A percentile compares a stretch with the other conserved stretches of the same genome.
Evolutionary conservation across 2,797 vertebrate species (phyloP).

Genomic region (Discoglossus pictus): DNA sequence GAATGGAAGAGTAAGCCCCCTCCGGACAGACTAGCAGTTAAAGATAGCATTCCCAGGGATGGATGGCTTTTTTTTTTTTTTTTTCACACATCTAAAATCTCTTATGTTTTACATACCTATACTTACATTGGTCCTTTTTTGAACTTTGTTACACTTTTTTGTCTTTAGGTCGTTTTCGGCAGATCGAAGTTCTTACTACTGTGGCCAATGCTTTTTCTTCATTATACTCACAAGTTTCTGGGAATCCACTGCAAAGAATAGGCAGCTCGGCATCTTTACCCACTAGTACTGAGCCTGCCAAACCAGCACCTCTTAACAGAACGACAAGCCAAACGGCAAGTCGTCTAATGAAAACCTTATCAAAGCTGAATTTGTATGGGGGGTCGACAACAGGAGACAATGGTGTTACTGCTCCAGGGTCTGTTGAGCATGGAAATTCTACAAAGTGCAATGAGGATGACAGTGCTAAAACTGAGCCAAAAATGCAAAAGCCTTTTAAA

Average conservation of each 20-base stretch:
- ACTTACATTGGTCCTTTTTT: no score
- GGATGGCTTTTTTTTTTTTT: constrained; percentile 7
- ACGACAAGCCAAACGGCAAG: constrained; percentile 76
- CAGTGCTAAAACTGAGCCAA: constrained; percentile 67
- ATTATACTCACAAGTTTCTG: constrained; percentile 95
- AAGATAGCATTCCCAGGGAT: no score
- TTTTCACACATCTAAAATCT: no score
- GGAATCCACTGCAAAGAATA: constrained; percentile 85
- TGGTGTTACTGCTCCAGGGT: constrained; percentile 36
- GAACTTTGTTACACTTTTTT: no score
- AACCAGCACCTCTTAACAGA: constrained; percentile 70
- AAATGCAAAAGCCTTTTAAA: constrained; percentile 70
- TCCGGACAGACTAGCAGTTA: no score
- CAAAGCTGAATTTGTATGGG: constrained; percentile 76
- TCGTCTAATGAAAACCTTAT: constrained; percentile 84
- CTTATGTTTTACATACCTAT: not conserved
- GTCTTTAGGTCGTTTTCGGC: constrained; percentile 90
- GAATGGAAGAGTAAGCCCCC: no score
- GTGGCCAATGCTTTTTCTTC: constrained; percentile 96
- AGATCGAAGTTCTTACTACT: constrained; percentile 94
- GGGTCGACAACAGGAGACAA: constrained; percentile 60
- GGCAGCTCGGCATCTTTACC: constrained; percentile 69
- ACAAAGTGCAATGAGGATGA: constrained; percentile 59
- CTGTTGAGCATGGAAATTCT: constrained; percentile 60
- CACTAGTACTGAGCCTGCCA: constrained; percentile 68